Percentiles rank a stretch among this genome's conserved stretches.
phyloP scores from a whole-genome alignment of 2,888 invertebrate genomes.

The Cerastoderma edule region DNA sequence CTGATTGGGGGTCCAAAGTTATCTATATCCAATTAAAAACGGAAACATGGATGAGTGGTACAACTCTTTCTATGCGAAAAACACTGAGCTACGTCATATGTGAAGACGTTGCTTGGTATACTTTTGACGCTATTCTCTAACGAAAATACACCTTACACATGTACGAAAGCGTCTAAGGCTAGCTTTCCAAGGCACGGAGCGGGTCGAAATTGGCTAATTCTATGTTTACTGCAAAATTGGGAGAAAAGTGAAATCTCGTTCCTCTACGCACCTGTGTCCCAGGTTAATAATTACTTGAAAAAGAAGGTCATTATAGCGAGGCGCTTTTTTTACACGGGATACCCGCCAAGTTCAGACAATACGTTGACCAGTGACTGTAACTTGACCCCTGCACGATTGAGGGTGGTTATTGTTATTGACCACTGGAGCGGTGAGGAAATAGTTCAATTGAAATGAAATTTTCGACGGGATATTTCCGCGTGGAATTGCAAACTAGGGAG shows the following conservation, averaged over 20 bases:
- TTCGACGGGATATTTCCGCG: constrained; percentile 44
- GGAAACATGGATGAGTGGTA: too few relatives aligned
- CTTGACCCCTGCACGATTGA: constrained; percentile 55
- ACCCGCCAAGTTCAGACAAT: constrained; percentile 51
- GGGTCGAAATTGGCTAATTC: constrained; percentile 57
- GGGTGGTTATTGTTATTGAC: constrained; percentile 52
- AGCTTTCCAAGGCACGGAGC: not conserved
- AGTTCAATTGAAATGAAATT: constrained; percentile 47
- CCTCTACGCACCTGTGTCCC: constrained; percentile 49
- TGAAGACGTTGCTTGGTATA: too few relatives aligned
- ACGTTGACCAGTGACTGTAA: constrained; percentile 53
- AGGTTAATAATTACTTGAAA: constrained; percentile 51
- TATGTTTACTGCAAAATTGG: constrained; percentile 34
- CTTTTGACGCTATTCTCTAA: too few relatives aligned
- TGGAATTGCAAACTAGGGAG: not conserved
- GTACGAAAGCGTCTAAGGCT: too few relatives aligned
- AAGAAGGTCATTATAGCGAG: constrained; percentile 51
- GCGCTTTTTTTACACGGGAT: constrained; percentile 48
- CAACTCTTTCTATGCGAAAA: too few relatives aligned
- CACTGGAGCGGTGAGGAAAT: constrained; percentile 39
- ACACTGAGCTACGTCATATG: too few relatives aligned
- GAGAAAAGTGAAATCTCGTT: constrained; percentile 51
- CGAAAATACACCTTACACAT: too few relatives aligned
- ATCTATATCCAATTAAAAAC: too few relatives aligned
- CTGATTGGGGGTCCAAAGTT: too few relatives aligned